Evolutionary conservation across 2,113 vertebrate genomes (phyloP), one percentile per base, ranked within the genome.

Genomic region (Notarius quadriscutis): DNA sequence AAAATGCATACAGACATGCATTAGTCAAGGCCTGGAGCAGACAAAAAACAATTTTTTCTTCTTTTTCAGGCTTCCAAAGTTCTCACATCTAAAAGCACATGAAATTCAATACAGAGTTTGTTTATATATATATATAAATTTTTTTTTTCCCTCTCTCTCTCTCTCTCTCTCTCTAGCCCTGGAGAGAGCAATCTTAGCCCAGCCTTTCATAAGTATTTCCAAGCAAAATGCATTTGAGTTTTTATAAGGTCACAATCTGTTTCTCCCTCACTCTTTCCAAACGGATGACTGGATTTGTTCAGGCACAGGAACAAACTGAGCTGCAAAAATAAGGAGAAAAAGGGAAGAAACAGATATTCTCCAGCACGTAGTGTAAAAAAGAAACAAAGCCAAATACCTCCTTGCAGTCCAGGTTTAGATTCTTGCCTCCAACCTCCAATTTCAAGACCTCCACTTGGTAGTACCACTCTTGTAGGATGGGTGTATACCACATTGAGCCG

Each of bases 381-480:
- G 0, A 72, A 72, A 27, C 2, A 9, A 20, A 12, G 11, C 4
- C 41, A 41, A 81, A 4, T 96, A 99, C 98, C 97, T 99, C 98
- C 93, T 91, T 97, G 92, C 98, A 99, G 92, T 99, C 97, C 94
- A 99, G 87, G 18, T 97, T 95, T 0, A 99, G 94, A 87, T 95
- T 98, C 87, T 97, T 95, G 55, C 96, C 95, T 55, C 97, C 97
- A 0, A 99, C 96, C 90, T 99, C 98, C 93, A 99, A 91, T 63
- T 97, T 99, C 88, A 99, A 94, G 83, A 99, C 95, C 93, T 99
- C 98, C 75, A 99, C 96, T 88, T 99, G 98, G 89, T 99, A 99
- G 90, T 99, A 99, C 98, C 98, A 99, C 89, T 98, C 97, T 89
- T 97, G 96, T 60, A 96, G 93, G 82, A 99, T 94, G 0, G 97